These are phyloP conservation scores for Pachyseris speciosa DNA, from an alignment of 64 coral and sea anemone genomes.

Conservation along the genomic window DNA sequence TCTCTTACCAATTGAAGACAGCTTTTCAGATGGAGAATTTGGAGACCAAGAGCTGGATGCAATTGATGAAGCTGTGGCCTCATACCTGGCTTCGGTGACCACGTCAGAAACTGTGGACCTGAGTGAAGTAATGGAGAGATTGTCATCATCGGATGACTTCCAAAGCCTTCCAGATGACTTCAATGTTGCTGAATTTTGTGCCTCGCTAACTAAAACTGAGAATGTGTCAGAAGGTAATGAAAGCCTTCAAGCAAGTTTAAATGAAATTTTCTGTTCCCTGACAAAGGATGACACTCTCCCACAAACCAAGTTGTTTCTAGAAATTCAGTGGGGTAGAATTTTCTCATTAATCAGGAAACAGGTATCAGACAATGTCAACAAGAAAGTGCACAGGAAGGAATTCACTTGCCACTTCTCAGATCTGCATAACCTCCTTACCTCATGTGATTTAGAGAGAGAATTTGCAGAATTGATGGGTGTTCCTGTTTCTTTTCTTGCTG, in stretches of 20 bases:
- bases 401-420: slow-evolving; percentile 21
- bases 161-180: neutral
- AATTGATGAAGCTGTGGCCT: neutral
- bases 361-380: neutral
- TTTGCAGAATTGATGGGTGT: neutral
- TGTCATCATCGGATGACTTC: neutral
- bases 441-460: neutral
- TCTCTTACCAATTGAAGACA: neutral
- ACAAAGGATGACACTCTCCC: neutral
- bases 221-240: neutral
- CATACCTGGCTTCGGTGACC: neutral
- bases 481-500: neutral
- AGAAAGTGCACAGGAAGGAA: neutral
- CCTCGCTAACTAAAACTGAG: neutral
- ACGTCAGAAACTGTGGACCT: too few species aligned
- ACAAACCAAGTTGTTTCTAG: neutral
- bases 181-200: neutral
- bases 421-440: slow-evolving; percentile 1
- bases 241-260: neutral
- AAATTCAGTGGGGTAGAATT: slow-evolving; percentile 5
- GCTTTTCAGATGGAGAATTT: neutral
- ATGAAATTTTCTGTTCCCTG: neutral
- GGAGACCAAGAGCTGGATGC: neutral
- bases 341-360: neutral
- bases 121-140: neutral